Evolutionary conservation across 2,113 vertebrate genomes (phyloP), one percentile per base, ranked within the genome.

Genomic region (Mustela lutreola): DNA sequence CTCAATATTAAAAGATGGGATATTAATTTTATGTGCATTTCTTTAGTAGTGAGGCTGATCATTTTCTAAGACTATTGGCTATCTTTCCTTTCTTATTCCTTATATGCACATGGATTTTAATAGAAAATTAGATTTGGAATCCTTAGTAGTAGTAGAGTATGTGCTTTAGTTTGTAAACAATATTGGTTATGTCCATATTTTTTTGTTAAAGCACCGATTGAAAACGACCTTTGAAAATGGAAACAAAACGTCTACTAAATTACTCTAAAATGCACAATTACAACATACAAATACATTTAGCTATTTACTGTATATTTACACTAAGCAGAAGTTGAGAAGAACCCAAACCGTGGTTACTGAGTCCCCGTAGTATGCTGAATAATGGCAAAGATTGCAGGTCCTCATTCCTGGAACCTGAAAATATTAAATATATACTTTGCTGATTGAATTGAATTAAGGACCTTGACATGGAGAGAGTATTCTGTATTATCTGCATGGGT

Each of bases 281-380:
- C 26, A 85, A 70, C 5, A 60, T n/a, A 31, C 28, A 78, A 11
- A 65, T n/a, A 33, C 11, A 48, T 53, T 24, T 56, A 71, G 18
- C 22, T 93, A 21, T 87, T 75, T 53, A 28, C 16, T 11, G n/a
- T 58, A 45, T 62, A 11, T 71, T 70, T 86, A 70, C 8, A 56
- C 9, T 56, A 83, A 62, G 45, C 15, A 63, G 53, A 92, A 94
- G 42, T 83, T 89, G 56, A 89, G 56, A 94, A 63, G 42, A 93
- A 70, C 15, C 31, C 24, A 60, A 80, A 76, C 28, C 18, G 16
- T 50, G 26, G 12, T 56, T 36, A 83, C 42, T 39, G 70, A 75
- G n/a, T 82, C n/a, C 62, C 42, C 19, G 5, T 48, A 58, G 15
- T 24, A 31, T 28, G 18, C 28, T 39, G 45, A n/a, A 45, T 78